phyloP scores from a whole-genome alignment of 1,140 invertebrate genomes.

The Diuraphis noxia region DNA sequence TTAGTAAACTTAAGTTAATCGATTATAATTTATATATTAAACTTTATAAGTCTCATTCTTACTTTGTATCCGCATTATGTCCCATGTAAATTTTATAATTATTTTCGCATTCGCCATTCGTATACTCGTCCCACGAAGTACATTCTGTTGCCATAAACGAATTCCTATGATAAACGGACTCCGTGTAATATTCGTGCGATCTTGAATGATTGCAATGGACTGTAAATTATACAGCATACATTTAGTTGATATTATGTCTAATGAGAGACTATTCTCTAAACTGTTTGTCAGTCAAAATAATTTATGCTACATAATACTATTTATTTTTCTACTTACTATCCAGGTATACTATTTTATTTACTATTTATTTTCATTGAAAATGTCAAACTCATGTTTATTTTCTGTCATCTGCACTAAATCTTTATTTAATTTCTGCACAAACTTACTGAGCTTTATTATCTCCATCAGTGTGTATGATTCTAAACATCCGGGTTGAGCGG shows the following conservation, averaged over 20 bases:
- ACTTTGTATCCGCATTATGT: slow-evolving; percentile 55
- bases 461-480: neutral
- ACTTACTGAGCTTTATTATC: neutral
- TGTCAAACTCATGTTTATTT: neutral
- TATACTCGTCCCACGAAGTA: slow-evolving; percentile 44
- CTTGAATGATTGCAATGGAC: slow-evolving; percentile 77
- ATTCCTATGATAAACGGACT: slow-evolving; percentile 65
- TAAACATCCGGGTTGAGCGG: slow-evolving; percentile 69
- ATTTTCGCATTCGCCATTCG: slow-evolving; percentile 51
- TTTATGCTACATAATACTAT: too few relatives aligned
- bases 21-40: neutral
- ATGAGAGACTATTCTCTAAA: too few relatives aligned
- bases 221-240: slow-evolving; percentile 14
- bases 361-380: neutral
- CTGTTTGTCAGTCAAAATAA: too few relatives aligned
- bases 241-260: too few relatives aligned
- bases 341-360: too few relatives aligned
- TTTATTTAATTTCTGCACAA: neutral
- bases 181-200: slow-evolving; percentile 69
- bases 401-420: neutral
- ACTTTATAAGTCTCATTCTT: neutral
- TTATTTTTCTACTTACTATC: too few relatives aligned
- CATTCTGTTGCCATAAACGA: slow-evolving; percentile 60
- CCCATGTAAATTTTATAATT: slow-evolving; percentile 55
- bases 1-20: neutral